Evolutionary conservation across 1,140 invertebrate species (phyloP).

Genomic region (Varroa destructor): DNA sequence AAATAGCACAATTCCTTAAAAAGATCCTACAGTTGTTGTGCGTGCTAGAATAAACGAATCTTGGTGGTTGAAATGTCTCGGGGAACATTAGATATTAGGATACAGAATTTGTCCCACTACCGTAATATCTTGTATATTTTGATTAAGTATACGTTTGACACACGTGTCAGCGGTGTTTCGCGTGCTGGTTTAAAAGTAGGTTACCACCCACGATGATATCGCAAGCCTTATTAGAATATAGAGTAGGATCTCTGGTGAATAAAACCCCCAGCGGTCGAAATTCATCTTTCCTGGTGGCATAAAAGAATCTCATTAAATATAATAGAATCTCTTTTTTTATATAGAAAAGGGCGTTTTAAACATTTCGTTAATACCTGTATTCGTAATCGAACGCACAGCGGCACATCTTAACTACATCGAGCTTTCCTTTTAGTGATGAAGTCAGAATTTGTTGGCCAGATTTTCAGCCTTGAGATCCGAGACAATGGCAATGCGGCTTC

Average conservation of each 20-base stretch:
- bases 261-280: not conserved
- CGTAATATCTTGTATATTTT: not conserved
- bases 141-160: not conserved
- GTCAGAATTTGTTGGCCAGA: not conserved
- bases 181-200: not conserved
- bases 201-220: slow-evolving; percentile 2
- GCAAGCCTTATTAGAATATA: not conserved
- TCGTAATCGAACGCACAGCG: not conserved
- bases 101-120: not conserved
- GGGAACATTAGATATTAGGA: not conserved
- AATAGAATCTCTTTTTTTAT: not conserved
- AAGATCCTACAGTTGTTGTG: not conserved
- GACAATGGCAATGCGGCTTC: not conserved
- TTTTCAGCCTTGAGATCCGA: not conserved
- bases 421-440: not conserved
- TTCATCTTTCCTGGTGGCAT: not conserved
- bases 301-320: slow-evolving; percentile 8
- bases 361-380: not conserved
- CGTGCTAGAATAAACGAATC: not conserved
- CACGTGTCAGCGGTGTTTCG: not conserved
- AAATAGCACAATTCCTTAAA: not conserved
- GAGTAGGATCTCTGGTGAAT: not conserved
- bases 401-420: slow-evolving; percentile 5
- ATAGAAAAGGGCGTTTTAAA: slow-evolving; percentile 7
- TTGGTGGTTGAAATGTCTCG: not conserved